Base-by-base conservation (phyloP, 2,113 vertebrate genomes). In the Ictalurus furcatus region DNA sequence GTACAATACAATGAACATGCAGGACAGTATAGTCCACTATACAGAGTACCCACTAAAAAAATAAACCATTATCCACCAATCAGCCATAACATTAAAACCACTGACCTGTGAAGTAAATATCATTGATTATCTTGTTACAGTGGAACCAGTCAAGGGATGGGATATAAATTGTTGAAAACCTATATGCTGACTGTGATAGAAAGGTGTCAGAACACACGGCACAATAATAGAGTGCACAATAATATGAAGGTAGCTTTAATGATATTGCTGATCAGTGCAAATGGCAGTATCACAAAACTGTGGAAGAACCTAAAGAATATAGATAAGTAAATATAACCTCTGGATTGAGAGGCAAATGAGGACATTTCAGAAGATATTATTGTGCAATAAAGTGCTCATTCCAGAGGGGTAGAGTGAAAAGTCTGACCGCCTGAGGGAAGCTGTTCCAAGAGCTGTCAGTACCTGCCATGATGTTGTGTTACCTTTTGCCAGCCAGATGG, bases 371-470 rank as follows among this genome's bases (percentile, higher is more conserved):
- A 37, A 48, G 12, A 52, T 52, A 28, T 48, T 52, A 79, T 79
- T 79, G 76, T 52, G 44, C 76, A 79, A 79, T 25, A 79, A 52
- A 14, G 40, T 52, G 44, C 76, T 28, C 25, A 28, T 79, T 25
- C 21, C 9, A 76, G 37, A 76, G 40, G 5, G 21, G 21, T 17
- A 23, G 73, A 76, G 37, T 52, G 76, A 52, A 79, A 79, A 52
- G 11, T 79, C 76, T 52, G 44, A 52, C 44, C 0, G 76, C 25
- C 76, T 13, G 44, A 28, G 44, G 76, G 23, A 79, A 79, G 44
- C 44, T 79, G 44, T 79, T 79, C 76, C 76, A 79, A 25, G 44
- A 44, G n/a, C 23, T 79, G 76, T 79, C 76, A 79, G 44, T 52
- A 52, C 40, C 25, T 79, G 44, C 25, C 76, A 44, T 79, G 25